Percentiles rank a stretch among this genome's conserved stretches.
Conservation (phyloP, 2,797 vertebrate genomes). For the Cynopterus sphinx region DNA sequence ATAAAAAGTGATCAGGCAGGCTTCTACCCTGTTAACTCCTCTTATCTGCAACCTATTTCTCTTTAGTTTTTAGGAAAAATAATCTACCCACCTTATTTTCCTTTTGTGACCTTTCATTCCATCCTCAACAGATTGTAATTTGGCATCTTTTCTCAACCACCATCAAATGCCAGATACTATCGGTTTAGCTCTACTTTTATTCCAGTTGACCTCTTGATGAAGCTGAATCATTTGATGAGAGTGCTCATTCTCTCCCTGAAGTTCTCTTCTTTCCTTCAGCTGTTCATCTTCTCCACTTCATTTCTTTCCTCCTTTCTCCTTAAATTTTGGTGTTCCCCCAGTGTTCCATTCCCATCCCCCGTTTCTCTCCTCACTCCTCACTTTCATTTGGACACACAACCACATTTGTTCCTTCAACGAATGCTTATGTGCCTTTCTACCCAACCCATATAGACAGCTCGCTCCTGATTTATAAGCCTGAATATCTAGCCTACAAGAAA, state of each 20-base stretch:
- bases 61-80: background rate
- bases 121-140: background rate
- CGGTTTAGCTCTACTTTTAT: background rate
- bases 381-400: background rate
- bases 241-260: background rate
- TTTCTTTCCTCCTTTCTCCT: background rate
- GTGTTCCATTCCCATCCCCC: background rate
- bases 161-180: background rate
- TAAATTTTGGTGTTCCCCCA: background rate
- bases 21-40: background rate
- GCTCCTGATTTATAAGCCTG: background rate
- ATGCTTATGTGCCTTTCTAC: background rate
- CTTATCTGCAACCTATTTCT: background rate
- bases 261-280: background rate
- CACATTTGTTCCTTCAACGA: background rate
- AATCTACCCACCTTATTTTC: background rate
- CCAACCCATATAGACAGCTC: background rate
- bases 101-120: background rate
- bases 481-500: background rate
- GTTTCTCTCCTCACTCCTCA: background rate
- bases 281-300: background rate
- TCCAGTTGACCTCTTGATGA: background rate
- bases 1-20: background rate
- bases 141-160: background rate
- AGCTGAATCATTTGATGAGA: background rate